phyloP scores from a whole-genome alignment of 2,888 invertebrate genomes.

The Andrena praecox region DNA sequence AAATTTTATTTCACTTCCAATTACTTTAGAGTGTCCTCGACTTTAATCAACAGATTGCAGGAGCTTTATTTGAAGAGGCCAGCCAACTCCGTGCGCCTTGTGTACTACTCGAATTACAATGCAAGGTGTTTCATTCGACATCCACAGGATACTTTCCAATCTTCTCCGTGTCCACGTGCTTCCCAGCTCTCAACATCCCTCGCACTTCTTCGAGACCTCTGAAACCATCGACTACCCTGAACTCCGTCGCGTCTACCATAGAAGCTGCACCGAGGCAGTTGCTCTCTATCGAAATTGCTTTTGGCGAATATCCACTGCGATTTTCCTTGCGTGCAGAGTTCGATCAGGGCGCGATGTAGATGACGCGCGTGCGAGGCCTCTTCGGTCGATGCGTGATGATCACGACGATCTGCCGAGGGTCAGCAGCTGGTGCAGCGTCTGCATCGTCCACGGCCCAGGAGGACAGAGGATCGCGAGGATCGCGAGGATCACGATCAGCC shows the following conservation, averaged over 20 bases:
- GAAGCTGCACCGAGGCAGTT: not conserved
- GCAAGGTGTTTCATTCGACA: too few species aligned
- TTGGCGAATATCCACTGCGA: not conserved
- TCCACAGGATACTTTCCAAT: not conserved
- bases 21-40: too few species aligned
- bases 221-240: not conserved
- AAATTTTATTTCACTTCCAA: too few species aligned
- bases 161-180: not conserved
- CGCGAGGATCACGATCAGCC: constrained; percentile 6
- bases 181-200: not conserved
- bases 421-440: not conserved
- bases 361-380: not conserved
- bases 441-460: not conserved
- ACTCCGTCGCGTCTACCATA: not conserved
- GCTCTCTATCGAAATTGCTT: not conserved
- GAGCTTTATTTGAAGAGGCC: too few species aligned
- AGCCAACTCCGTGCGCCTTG: too few species aligned
- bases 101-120: too few species aligned
- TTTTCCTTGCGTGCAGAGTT: not conserved
- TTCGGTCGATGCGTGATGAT: constrained; percentile 34
- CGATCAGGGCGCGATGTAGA: constrained; percentile 8
- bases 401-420: not conserved
- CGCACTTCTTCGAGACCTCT: not conserved
- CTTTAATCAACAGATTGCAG: too few species aligned
- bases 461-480: constrained; percentile 23